Base-by-base conservation (phyloP, 2,888 invertebrate species). In the Perdita meconis region DNA sequence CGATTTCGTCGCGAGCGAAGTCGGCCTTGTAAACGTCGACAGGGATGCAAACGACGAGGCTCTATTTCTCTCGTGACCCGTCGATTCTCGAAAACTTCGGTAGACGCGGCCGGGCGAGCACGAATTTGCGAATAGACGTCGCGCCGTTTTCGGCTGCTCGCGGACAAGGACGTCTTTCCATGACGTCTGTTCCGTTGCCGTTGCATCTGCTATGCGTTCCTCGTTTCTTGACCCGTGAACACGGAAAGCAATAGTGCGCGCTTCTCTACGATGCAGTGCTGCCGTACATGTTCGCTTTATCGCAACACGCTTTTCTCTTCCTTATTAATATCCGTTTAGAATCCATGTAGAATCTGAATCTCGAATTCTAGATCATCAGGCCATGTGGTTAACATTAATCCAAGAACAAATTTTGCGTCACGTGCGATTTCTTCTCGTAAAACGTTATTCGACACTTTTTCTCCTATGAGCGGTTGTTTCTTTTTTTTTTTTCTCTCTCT, bases 211-310 rank as follows among this genome's bases (percentile, higher is more conserved):
- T 40, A 34, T 38, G 66, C 50, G 22, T 72, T 57, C 57, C 10
- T 61, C 60, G 59, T 34, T 10, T 6, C 34, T 81, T 19, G 47
- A 47, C 22, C 19, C 44, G 77, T 78, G 78, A 84, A 87, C 84
- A 84, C 75, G 83, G 63, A 85, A 87, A 88, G 85, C 88, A 80
- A 72, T 85, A 75, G 79, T 78, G 82, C 83, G 78, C 80, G 81
- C 71, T 65, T 68, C 61, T 65, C 65, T 82, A 73, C 70, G 60
- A 72, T 68, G 75, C 70, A 36, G 75, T 84, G 67, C 80, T 76
- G 66, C 70, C 65, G 76, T 57, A 78, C 72, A 61, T 71, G 69
- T 71, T 74, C 66, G 24, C 65, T 6, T 77, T 64, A 22, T 51
- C 55, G 70, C 57, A 53, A 78, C 57, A 55, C 50, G n/a, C 10